Conservation (phyloP, 2,797 vertebrate species). For the Acestrorhynchus altus region DNA sequence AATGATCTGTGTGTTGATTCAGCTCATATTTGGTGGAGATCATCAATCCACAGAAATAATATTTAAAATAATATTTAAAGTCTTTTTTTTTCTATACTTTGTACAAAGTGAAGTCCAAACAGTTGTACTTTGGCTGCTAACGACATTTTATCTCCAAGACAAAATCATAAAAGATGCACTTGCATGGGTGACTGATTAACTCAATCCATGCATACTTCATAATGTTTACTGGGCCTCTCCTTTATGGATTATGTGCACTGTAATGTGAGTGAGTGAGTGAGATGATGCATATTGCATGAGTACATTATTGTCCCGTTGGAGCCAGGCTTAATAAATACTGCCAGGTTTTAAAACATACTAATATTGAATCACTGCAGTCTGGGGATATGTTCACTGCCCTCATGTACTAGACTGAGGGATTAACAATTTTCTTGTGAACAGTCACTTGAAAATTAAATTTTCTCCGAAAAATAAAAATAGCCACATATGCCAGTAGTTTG, state of each 20-base stretch:
- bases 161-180: slow-evolving; percentile 12
- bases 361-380: slow-evolving; percentile 56
- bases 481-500: neutral
- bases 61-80: neutral
- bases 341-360: slow-evolving; percentile 48
- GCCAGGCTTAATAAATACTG: slow-evolving; percentile 58
- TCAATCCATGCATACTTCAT: slow-evolving; percentile 32
- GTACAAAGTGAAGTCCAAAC: neutral
- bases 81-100: neutral
- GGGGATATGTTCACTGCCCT: slow-evolving; percentile 39
- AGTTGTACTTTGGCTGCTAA: slow-evolving; percentile 16
- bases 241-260: slow-evolving; percentile 52
- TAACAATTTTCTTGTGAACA: slow-evolving; percentile 34
- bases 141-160: neutral
- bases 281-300: slow-evolving; percentile 63
- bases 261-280: slow-evolving; percentile 38
- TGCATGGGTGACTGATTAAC: slow-evolving; percentile 19
- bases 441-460: slow-evolving; percentile 44
- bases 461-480: neutral
- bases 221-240: slow-evolving; percentile 37
- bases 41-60: neutral
- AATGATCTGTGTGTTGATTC: neutral
- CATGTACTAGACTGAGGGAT: slow-evolving; percentile 13
- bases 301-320: slow-evolving; percentile 54
- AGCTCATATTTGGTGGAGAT: neutral